phyloP scores from a whole-genome alignment of 2,113 vertebrate genomes.

The Chlamydotis undulata region DNA sequence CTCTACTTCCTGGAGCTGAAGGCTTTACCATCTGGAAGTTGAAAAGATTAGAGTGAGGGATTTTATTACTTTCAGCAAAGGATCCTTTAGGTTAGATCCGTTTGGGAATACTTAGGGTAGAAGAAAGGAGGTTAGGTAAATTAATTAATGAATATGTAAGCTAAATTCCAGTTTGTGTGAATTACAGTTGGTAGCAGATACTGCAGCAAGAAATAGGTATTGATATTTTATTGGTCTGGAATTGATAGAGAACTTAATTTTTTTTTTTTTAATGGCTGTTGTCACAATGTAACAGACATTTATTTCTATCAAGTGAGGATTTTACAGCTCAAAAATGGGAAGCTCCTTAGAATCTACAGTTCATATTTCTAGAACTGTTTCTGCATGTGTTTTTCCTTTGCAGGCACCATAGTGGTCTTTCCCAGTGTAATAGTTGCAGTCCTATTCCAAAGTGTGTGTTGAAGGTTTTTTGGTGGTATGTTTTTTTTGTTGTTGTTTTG shows the following conservation, averaged over 20 bases:
- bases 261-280: neutral
- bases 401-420: neutral
- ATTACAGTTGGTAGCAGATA: neutral
- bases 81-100: neutral
- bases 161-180: neutral
- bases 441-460: neutral
- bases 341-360: neutral
- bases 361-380: neutral
- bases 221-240: neutral
- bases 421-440: neutral
- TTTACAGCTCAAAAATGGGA: neutral
- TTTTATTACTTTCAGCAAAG: constrained; percentile 9
- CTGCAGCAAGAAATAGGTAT: neutral
- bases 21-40: neutral
- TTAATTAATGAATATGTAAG: neutral
- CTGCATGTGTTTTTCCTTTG: neutral
- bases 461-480: neutral
- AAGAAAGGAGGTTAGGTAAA: neutral
- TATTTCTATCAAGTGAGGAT: neutral
- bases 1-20: neutral
- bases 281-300: neutral
- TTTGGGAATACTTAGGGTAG: neutral
- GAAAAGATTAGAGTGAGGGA: neutral
- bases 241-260: neutral
- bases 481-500: neutral